A percentile compares a stretch with the other conserved stretches of the same genome.
These are phyloP conservation scores for Drosophila santomea DNA, from an alignment of 1,140 invertebrate genomes.

Conservation along the genomic window DNA sequence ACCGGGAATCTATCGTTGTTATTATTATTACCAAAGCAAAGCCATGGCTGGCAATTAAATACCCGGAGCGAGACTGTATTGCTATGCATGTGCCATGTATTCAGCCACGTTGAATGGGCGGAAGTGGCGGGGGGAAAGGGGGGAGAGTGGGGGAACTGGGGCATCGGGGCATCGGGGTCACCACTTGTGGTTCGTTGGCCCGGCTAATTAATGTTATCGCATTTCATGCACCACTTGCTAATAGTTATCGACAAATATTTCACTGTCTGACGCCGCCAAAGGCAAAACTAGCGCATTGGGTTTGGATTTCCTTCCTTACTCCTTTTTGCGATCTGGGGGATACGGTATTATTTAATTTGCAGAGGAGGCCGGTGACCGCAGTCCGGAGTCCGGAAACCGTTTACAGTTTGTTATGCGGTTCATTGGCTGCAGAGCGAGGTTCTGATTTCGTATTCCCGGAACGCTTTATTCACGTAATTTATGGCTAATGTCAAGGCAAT, in stretches of 20 bases:
- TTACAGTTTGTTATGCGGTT: conserved; percentile 42
- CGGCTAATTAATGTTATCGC: conserved; percentile 80
- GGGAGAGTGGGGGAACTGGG: not conserved
- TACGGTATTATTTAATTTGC: conserved; percentile 62
- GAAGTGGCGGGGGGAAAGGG: not conserved
- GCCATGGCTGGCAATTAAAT: conserved; percentile 46
- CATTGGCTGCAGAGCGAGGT: conserved; percentile 27
- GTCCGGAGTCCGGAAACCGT: not conserved
- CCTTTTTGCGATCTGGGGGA: conserved; percentile 6
- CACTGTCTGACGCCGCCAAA: conserved; percentile 44
- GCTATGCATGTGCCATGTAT: conserved; percentile 1
- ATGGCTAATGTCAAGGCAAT: conserved; percentile 54
- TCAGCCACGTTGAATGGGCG: not conserved
- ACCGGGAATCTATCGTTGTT: conserved; percentile 19
- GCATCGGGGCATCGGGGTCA: conserved; percentile 4
- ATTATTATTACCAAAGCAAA: conserved; percentile 41
- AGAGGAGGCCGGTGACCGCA: not conserved
- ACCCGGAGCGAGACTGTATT: conserved; percentile 14
- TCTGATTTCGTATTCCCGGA: conserved; percentile 17
- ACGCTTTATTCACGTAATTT: conserved; percentile 30
- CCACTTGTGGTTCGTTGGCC: conserved; percentile 44
- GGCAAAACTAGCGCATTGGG: conserved; percentile 15
- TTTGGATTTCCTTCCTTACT: conserved; percentile 8
- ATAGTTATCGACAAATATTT: conserved; percentile 83
- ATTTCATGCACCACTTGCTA: conserved; percentile 80